phyloP scores from a whole-genome alignment of 2,113 vertebrate species.

The Onychorhynchus coronatus region DNA sequence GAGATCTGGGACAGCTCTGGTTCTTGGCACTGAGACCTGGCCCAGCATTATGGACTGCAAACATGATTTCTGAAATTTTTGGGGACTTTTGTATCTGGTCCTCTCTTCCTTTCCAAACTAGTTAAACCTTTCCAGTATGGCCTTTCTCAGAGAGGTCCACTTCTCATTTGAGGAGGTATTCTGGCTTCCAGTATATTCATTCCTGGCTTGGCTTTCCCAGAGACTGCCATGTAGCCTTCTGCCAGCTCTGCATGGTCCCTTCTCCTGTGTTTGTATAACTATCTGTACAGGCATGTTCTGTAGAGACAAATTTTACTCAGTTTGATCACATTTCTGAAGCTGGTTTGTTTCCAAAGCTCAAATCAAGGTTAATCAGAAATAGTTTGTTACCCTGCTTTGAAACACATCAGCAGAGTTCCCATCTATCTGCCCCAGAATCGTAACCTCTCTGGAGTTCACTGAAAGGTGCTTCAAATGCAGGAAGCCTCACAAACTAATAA shows the following conservation, averaged over 20 bases:
- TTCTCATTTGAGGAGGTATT: not conserved
- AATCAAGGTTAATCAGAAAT: not conserved
- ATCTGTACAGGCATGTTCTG: not conserved
- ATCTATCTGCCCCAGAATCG: not conserved
- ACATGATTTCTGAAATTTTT: not conserved
- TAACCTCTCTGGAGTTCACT: not conserved
- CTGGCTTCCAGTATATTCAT: rapidly evolving
- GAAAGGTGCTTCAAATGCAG: not conserved
- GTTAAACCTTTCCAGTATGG: not conserved
- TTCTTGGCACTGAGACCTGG: not conserved
- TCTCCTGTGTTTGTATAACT: not conserved
- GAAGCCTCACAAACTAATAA: not conserved
- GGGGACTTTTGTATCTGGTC: not conserved
- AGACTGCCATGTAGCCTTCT: not conserved
- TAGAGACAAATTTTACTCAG: not conserved
- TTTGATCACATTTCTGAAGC: not conserved
- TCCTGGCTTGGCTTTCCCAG: not conserved
- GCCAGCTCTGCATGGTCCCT: not conserved
- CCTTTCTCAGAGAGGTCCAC: not conserved
- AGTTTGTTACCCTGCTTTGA: not conserved
- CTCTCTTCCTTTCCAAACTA: not conserved
- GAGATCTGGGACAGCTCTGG: not conserved
- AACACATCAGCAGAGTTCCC: not conserved
- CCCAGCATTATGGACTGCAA: not conserved
- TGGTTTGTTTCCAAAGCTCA: not conserved